These are phyloP conservation scores for Onychomys arenicola DNA, from an alignment of 2,797 vertebrate species.

Conservation along the genomic window DNA sequence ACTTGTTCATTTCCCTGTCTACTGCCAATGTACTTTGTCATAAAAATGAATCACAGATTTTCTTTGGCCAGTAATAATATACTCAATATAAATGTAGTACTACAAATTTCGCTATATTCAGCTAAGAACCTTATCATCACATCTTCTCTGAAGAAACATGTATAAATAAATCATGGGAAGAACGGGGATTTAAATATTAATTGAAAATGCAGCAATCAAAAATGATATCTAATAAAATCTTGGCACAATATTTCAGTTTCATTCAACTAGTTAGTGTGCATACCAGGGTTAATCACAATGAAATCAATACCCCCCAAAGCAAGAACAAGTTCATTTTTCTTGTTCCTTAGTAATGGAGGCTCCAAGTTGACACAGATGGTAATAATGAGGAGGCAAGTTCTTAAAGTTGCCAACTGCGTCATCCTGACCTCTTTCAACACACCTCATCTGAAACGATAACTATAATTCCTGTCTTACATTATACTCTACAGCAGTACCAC, in stretches of 20 bases:
- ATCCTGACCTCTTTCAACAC: conserved; percentile 84
- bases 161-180: neutral
- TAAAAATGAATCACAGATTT: conserved; percentile 70
- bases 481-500: conserved; percentile 60
- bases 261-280: conserved; percentile 42
- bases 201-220: neutral
- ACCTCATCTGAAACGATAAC: conserved; percentile 86
- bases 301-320: neutral
- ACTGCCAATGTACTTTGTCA: conserved; percentile 67
- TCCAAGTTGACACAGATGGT: conserved; percentile 85
- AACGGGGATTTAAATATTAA: neutral
- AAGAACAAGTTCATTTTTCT: conserved; percentile 54
- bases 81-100: conserved; percentile 58
- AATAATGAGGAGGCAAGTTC: conserved; percentile 80
- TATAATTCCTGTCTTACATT: conserved; percentile 77
- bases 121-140: conserved; percentile 37
- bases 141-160: conserved; percentile 28
- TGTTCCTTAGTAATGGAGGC: conserved; percentile 43
- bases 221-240: neutral
- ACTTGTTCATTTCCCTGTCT: conserved; percentile 64
- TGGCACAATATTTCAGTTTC: conserved; percentile 13
- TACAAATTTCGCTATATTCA: conserved; percentile 54
- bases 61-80: conserved; percentile 65
- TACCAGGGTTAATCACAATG: conserved; percentile 30
- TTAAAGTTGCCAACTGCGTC: conserved; percentile 82